Base-by-base conservation (phyloP, 2,888 invertebrate genomes). In the Chouioia cunea region DNA sequence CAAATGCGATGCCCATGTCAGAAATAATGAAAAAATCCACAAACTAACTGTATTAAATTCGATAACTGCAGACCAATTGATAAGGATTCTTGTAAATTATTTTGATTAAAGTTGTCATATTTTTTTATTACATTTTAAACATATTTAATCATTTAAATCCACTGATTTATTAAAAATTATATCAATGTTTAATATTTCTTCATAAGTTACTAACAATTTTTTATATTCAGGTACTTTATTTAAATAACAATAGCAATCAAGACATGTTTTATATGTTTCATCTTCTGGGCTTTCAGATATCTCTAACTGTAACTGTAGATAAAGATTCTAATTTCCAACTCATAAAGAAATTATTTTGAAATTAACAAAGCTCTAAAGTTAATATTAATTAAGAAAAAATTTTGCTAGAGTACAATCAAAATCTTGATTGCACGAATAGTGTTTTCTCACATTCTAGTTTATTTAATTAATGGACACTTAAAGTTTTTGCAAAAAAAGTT, bases 161-260 rank as follows among this genome's bases (percentile, higher is more conserved):
- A 54, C 20, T 54, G 54, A 44, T 44, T 44, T 10, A n/a, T n/a
- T 54, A n/a, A 27, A 54, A 54, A 54, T 27, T 54, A 22, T 54
- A n/a, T 22, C 27, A 15, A 54, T 27, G 22, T 54, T 27, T 27
- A 27, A 54, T 22, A 53, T 15, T 54, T 16, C 15, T 23, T 54
- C 27, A 54, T 27, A 54, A 15, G 27, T 8, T 22, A 20, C 22
- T n/a, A 54, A n/a, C 20, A 15, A 52, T 54, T 4, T 27, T 22
- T 22, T 16, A 8, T 6, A 54, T 14, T 27, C 23, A 54, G 27
- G 6, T 27, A n/a, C n/a, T n/a, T 22, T 6, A 22, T 14, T n/a
- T n/a, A 22, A 2, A 22, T 6, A 50, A 16, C n/a, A n/a, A 54
- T 27, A 52, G 14, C 12, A 22, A 10, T 12, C 18, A 52, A 54